Evolutionary conservation across 2,113 vertebrate species (phyloP).

Genomic region (Paramisgurnus dabryanus): DNA sequence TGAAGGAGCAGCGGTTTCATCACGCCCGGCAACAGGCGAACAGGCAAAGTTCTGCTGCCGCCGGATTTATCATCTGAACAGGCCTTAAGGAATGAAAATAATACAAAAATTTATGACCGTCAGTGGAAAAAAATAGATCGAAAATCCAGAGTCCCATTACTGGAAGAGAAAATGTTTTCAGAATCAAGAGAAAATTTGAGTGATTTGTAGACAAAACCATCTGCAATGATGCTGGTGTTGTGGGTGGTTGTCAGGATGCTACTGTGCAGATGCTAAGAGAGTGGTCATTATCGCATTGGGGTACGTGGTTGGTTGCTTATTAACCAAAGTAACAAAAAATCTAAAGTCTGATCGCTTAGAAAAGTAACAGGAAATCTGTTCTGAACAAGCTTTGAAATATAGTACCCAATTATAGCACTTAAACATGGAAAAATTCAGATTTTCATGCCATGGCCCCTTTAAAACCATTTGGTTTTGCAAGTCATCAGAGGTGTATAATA

Average conservation of each 20-base stretch:
- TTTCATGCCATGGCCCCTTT: too few relatives aligned
- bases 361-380: too few relatives aligned
- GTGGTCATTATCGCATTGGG: too few relatives aligned
- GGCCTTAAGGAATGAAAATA: slow-evolving; percentile 13
- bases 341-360: too few relatives aligned
- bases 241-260: not conserved
- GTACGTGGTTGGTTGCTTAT: too few relatives aligned
- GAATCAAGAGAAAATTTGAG: not conserved
- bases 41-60: slow-evolving; percentile 31
- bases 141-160: slow-evolving; percentile 8
- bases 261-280: not conserved
- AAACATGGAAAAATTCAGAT: too few relatives aligned
- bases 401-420: too few relatives aligned
- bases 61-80: slow-evolving; percentile 25
- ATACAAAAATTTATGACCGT: not conserved
- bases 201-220: not conserved
- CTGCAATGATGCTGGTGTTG: not conserved
- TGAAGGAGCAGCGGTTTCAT: slow-evolving; percentile 39
- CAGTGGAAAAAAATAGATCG: slow-evolving; percentile 25
- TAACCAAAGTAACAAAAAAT: too few relatives aligned
- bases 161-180: not conserved
- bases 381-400: too few relatives aligned
- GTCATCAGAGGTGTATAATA: too few relatives aligned
- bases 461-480: too few relatives aligned
- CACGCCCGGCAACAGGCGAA: slow-evolving; percentile 27